A percentile compares a stretch with the other conserved stretches of the same genome.
These are phyloP conservation scores for Trypoxylon attenuatum DNA, from an alignment of 2,888 invertebrate genomes.

Conservation along the genomic window DNA sequence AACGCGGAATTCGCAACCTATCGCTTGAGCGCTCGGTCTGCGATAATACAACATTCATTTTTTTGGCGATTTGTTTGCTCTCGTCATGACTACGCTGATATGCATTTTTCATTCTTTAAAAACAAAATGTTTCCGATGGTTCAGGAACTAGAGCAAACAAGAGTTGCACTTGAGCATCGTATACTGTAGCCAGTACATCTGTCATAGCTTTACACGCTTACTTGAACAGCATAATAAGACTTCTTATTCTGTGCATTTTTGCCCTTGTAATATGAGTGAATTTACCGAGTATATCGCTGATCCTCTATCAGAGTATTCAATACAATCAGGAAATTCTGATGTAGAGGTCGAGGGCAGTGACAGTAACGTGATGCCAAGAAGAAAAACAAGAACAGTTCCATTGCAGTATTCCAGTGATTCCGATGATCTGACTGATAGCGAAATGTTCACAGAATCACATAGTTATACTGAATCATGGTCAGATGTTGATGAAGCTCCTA, in stretches of 20 bases:
- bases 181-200: neutral
- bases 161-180: neutral
- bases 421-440: constrained; percentile 17
- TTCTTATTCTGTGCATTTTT: constrained; percentile 15
- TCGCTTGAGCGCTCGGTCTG: constrained; percentile 2
- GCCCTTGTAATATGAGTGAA: constrained; percentile 29
- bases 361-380: constrained; percentile 25
- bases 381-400: constrained; percentile 21
- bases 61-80: neutral
- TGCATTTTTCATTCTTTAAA: neutral
- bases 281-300: constrained; percentile 29
- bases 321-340: constrained; percentile 32
- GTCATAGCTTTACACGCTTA: neutral
- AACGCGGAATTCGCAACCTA: neutral
- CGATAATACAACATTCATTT: neutral
- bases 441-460: constrained; percentile 25
- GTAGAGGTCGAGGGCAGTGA: constrained; percentile 22
- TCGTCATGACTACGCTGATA: neutral
- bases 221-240: constrained; percentile 1
- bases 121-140: neutral
- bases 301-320: constrained; percentile 20
- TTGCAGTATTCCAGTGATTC: constrained; percentile 23
- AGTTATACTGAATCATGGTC: constrained; percentile 28
- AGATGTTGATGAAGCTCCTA: constrained; percentile 29
- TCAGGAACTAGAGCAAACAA: neutral